phyloP scores from a whole-genome alignment of 1,140 invertebrate species.

The Ptiloglossa arizonensis region DNA sequence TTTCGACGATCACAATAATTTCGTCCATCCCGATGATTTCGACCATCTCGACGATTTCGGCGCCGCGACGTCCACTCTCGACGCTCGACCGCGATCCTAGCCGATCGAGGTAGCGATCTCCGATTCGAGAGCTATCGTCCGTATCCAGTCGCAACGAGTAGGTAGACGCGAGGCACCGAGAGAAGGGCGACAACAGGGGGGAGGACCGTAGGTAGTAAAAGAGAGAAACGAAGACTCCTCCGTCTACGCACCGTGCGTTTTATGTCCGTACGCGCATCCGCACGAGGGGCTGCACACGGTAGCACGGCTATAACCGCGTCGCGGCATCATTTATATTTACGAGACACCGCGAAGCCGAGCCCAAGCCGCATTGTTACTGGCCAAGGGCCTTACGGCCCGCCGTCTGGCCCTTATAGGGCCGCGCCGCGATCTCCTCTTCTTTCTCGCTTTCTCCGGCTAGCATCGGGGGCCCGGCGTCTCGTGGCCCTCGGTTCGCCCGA shows the following conservation, averaged over 20 bases:
- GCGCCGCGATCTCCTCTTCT: slow-evolving; percentile 63
- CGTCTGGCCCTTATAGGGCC: slow-evolving; percentile 77
- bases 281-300: slow-evolving; percentile 65
- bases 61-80: too few relatives aligned
- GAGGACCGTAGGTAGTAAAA: too few relatives aligned
- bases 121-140: too few relatives aligned
- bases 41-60: too few relatives aligned
- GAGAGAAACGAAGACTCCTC: slow-evolving; percentile 52
- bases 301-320: slow-evolving; percentile 76
- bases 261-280: slow-evolving; percentile 62
- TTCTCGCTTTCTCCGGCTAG: slow-evolving; percentile 17
- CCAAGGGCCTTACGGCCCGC: slow-evolving; percentile 72
- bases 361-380: slow-evolving; percentile 78
- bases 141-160: too few relatives aligned
- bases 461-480: neutral
- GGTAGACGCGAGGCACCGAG: too few relatives aligned
- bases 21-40: too few relatives aligned
- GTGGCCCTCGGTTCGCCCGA: slow-evolving; percentile 3
- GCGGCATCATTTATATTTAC: slow-evolving; percentile 81
- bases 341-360: slow-evolving; percentile 75
- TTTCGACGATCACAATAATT: too few relatives aligned
- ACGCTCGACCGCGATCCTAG: too few relatives aligned
- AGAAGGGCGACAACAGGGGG: too few relatives aligned
- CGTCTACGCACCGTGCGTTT: slow-evolving; percentile 64
- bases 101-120: too few relatives aligned